Evolutionary conservation across 2,113 vertebrate genomes (phyloP).

Genomic region (Gila orcuttii): DNA sequence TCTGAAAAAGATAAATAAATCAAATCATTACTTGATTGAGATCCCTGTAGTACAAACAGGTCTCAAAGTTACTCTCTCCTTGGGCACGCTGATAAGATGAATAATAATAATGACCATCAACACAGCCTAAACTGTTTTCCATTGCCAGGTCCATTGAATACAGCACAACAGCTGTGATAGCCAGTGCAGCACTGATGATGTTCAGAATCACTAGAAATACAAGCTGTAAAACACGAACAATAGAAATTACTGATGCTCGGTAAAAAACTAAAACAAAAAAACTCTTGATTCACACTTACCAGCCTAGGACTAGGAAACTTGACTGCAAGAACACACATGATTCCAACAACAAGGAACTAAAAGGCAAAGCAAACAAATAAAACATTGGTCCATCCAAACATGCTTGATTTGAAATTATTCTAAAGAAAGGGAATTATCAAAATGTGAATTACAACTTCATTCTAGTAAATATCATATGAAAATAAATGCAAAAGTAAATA

Average conservation of each 20-base stretch:
- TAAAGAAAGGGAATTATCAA: too few species aligned
- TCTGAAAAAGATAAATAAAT: not conserved
- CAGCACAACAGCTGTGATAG: constrained; percentile 61
- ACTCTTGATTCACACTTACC: constrained; percentile 63
- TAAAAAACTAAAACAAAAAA: not conserved
- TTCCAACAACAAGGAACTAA: constrained; percentile 67
- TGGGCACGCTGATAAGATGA: not conserved
- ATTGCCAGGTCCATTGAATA: constrained; percentile 19
- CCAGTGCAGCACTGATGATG: constrained; percentile 55
- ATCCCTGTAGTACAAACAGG: not conserved
- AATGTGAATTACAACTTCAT: too few species aligned
- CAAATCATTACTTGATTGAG: not conserved
- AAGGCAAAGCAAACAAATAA: constrained; percentile 24
- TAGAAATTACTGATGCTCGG: not conserved
- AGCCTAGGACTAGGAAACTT: constrained; percentile 66
- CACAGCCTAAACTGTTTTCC: fast-evolving
- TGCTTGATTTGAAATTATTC: not conserved
- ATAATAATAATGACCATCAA: not conserved
- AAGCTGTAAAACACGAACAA: constrained; percentile 57
- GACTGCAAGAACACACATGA: constrained; percentile 64
- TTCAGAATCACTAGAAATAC: constrained; percentile 60
- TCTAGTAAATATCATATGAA: not conserved
- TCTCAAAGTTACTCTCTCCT: not conserved
- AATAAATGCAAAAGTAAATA: not conserved
- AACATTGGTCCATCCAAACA: not conserved